Conservation (phyloP, 2,888 invertebrate species). For the Fragum sueziense region DNA sequence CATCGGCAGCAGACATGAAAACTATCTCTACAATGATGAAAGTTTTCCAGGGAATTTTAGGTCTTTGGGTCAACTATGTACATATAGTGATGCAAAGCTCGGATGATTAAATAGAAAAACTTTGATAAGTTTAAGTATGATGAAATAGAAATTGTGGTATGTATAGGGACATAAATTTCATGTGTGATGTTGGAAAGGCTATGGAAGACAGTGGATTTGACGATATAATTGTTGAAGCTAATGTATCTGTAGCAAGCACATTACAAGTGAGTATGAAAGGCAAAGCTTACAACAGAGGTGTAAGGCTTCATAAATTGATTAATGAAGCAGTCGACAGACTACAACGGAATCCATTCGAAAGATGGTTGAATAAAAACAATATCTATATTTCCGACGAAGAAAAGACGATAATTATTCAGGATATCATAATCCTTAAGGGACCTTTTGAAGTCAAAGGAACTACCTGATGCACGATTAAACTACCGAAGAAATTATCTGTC, state of each 20-base stretch:
- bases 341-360: slow-evolving; percentile 7
- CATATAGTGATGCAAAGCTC: slow-evolving; percentile 38
- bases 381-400: neutral
- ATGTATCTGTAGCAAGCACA: slow-evolving; percentile 21
- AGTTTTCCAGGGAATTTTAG: slow-evolving; percentile 21
- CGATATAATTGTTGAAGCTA: slow-evolving; percentile 17
- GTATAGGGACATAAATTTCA: slow-evolving; percentile 37
- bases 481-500: too few relatives aligned
- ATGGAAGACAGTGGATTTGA: too few relatives aligned
- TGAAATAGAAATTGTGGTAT: slow-evolving; percentile 39
- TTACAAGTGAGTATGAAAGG: slow-evolving; percentile 28
- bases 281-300: slow-evolving; percentile 37
- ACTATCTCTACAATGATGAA: slow-evolving; percentile 39
- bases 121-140: slow-evolving; percentile 32
- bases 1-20: slow-evolving; percentile 28
- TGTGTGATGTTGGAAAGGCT: slow-evolving; percentile 23
- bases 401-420: neutral
- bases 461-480: slow-evolving; percentile 11
- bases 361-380: neutral
- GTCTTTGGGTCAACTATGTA: slow-evolving; percentile 31
- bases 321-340: slow-evolving; percentile 19
- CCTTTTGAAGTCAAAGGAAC: slow-evolving; percentile 1
- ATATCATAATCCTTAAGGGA: neutral
- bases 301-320: slow-evolving; percentile 27
- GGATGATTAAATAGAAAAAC: slow-evolving; percentile 42